Percentiles rank a stretch among this genome's conserved stretches.
phyloP scores from a whole-genome alignment of 2,888 invertebrate species.

The Mimachlamys varia region DNA sequence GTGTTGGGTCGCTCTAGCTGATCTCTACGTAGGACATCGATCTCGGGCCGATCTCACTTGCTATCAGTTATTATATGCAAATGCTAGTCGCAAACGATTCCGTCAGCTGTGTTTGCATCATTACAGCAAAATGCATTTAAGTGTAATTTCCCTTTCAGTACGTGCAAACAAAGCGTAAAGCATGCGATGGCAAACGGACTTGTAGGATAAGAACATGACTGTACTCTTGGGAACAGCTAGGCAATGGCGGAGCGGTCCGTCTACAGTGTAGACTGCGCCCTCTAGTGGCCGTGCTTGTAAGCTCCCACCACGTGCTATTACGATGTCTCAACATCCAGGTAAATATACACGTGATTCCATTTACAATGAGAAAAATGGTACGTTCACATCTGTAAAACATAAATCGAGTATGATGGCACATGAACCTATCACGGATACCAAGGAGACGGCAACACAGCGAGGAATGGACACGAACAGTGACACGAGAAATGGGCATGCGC shows the following conservation, averaged over 20 bases:
- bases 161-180: background rate
- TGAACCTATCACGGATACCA: background rate
- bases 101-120: background rate
- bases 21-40: background rate
- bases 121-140: constrained; percentile 5
- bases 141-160: constrained; percentile 9
- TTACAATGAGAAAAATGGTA: background rate
- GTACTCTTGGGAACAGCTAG: background rate
- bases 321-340: background rate
- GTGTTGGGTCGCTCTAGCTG: background rate
- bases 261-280: background rate
- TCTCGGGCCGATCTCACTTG: background rate
- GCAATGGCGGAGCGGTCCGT: background rate
- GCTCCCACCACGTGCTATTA: background rate
- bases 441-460: background rate
- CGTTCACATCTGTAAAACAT: background rate
- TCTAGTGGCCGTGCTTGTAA: background rate
- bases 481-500: too few species aligned
- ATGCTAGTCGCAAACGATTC: background rate
- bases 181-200: background rate
- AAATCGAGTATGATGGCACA: background rate
- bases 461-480: background rate
- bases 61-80: background rate
- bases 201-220: background rate
- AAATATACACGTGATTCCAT: background rate